These are phyloP conservation scores for Myotis myotis DNA, from an alignment of 2,797 vertebrate genomes.

Conservation along the genomic window DNA sequence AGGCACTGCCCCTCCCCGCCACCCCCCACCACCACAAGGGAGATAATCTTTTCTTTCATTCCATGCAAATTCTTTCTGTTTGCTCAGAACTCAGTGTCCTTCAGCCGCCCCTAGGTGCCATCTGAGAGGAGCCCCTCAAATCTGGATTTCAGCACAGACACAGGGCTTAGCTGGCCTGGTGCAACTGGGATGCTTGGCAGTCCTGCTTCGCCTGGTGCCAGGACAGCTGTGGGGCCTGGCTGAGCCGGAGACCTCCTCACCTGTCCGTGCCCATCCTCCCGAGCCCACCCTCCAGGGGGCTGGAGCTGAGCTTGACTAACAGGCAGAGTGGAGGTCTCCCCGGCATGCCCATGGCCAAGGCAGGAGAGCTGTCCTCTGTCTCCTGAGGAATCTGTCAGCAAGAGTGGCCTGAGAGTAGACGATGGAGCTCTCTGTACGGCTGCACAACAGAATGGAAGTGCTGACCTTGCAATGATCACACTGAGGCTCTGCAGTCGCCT, in stretches of 20 bases:
- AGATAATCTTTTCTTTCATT: neutral
- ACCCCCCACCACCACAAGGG: fast-evolving
- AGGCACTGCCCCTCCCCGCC: neutral
- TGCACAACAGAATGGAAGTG: neutral
- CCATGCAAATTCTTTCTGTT: neutral
- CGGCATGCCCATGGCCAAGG: neutral
- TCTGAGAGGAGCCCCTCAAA: neutral
- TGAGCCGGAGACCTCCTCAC: neutral
- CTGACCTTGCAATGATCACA: neutral
- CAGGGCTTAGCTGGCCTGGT: neutral
- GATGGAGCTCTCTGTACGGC: neutral
- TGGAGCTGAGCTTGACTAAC: neutral
- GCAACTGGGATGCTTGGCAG: neutral
- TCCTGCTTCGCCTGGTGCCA: neutral
- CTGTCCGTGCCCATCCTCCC: neutral
- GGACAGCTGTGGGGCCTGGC: neutral
- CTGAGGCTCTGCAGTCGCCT: neutral
- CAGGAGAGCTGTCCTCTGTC: neutral
- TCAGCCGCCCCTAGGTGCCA: neutral
- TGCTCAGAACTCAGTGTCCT: neutral
- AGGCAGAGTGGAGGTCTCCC: neutral
- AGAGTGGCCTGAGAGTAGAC: neutral
- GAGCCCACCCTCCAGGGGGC: neutral
- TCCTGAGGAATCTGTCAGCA: neutral
- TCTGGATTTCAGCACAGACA: neutral